Conservation (phyloP, 2,797 vertebrate genomes). For the Pipistrellus kuhlii region DNA sequence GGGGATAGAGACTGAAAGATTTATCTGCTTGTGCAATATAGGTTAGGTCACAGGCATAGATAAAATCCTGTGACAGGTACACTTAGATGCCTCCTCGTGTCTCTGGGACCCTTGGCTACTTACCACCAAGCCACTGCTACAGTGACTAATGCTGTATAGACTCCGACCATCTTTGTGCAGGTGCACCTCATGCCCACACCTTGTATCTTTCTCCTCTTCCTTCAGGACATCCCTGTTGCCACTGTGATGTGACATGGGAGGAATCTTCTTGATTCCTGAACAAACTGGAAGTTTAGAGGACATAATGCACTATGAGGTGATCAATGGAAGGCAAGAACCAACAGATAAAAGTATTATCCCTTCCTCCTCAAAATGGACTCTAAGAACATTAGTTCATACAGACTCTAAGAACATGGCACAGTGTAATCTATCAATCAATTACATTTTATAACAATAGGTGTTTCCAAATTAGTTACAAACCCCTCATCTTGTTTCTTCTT, state of each 20-base stretch:
- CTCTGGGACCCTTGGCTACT: background rate
- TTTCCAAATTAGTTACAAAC: background rate
- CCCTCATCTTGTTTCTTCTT: background rate
- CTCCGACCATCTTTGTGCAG: background rate
- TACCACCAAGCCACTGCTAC: fast-evolving
- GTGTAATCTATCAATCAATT: background rate
- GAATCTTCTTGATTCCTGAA: background rate
- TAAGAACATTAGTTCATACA: background rate
- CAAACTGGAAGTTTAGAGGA: background rate
- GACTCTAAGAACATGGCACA: background rate
- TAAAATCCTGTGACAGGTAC: background rate
- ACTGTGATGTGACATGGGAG: background rate
- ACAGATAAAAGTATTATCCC: background rate
- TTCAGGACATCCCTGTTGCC: background rate
- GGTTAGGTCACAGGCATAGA: background rate
- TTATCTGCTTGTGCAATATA: background rate
- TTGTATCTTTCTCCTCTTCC: background rate
- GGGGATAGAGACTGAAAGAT: background rate
- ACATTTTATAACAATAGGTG: background rate
- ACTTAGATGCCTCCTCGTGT: background rate
- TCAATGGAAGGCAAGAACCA: background rate
- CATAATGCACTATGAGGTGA: background rate
- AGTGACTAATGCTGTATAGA: background rate
- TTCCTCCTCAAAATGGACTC: conserved; percentile 15
- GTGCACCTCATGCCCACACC: background rate